These are phyloP conservation scores for Antrozous pallidus DNA, from an alignment of 2,797 vertebrate genomes.

Conservation along the genomic window DNA sequence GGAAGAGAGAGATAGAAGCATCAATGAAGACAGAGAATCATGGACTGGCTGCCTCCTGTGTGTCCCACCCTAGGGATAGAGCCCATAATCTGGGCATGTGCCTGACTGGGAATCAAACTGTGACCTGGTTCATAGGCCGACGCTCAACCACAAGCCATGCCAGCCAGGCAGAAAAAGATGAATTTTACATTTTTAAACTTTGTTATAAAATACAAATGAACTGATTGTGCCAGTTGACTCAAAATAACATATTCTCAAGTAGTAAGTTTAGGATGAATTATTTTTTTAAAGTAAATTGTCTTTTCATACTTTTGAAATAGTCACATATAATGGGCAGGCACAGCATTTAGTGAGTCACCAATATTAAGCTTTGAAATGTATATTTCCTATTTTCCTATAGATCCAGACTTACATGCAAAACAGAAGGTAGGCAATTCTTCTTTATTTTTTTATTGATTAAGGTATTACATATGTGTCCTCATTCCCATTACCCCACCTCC, in stretches of 20 bases:
- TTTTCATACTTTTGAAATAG: neutral
- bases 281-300: neutral
- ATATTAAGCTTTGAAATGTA: neutral
- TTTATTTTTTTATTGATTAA: too few relatives aligned
- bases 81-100: too few relatives aligned
- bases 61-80: too few relatives aligned
- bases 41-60: too few relatives aligned
- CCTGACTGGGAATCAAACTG: too few relatives aligned
- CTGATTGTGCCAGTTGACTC: neutral
- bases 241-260: slow-evolving; percentile 23
- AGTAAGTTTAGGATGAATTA: slow-evolving; percentile 34
- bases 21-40: too few relatives aligned
- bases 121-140: too few relatives aligned
- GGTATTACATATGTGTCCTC: too few relatives aligned
- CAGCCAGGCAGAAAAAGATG: neutral
- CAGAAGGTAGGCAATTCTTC: neutral
- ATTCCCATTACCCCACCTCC: too few relatives aligned
- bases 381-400: neutral
- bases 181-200: slow-evolving; percentile 35
- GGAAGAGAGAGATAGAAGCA: too few relatives aligned
- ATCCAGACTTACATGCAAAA: neutral
- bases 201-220: neutral
- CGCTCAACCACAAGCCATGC: too few relatives aligned
- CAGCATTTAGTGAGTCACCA: neutral
- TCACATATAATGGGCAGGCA: neutral